Percentiles rank a stretch among this genome's conserved stretches.
phyloP scores from a whole-genome alignment of 2,888 invertebrate genomes.

The Agrenia bidenticulata region DNA sequence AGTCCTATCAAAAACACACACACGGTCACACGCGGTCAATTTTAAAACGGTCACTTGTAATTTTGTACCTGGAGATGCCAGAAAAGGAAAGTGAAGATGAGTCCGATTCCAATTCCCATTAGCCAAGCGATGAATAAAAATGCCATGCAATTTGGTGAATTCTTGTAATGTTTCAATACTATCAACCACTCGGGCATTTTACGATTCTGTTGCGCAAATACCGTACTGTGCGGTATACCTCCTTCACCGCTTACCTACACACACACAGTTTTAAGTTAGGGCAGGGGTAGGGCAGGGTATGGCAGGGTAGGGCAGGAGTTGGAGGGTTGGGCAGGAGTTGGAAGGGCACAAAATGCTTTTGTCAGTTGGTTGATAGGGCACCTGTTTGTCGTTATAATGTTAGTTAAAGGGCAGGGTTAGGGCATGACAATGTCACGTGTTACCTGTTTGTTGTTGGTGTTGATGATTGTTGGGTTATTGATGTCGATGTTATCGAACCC shows the following conservation, averaged over 20 bases:
- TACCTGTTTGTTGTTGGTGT: too few species aligned
- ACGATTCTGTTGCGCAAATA: slow-evolving; percentile 49
- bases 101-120: slow-evolving; percentile 98
- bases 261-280: slow-evolving; percentile 4
- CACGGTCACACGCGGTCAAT: neutral
- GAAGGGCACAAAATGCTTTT: too few species aligned
- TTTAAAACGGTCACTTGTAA: too few species aligned
- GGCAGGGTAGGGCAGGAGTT: too few species aligned
- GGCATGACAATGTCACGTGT: too few species aligned
- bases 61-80: slow-evolving; percentile 81
- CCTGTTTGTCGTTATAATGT: too few species aligned
- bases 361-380: too few species aligned
- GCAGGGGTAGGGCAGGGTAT: too few species aligned
- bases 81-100: slow-evolving; percentile 98
- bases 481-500: slow-evolving; percentile 49
- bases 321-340: too few species aligned
- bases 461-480: slow-evolving; percentile 23
- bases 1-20: too few species aligned
- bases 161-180: slow-evolving; percentile 84
- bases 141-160: slow-evolving; percentile 78
- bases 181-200: slow-evolving; percentile 87
- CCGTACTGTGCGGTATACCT: slow-evolving; percentile 45
- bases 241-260: slow-evolving; percentile 21
- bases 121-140: slow-evolving; percentile 97
- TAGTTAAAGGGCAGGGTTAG: too few species aligned